Percentiles rank a stretch among this genome's conserved stretches.
Evolutionary conservation across 2,797 vertebrate genomes (phyloP).

Genomic region (Acanthurus leucopareius): DNA sequence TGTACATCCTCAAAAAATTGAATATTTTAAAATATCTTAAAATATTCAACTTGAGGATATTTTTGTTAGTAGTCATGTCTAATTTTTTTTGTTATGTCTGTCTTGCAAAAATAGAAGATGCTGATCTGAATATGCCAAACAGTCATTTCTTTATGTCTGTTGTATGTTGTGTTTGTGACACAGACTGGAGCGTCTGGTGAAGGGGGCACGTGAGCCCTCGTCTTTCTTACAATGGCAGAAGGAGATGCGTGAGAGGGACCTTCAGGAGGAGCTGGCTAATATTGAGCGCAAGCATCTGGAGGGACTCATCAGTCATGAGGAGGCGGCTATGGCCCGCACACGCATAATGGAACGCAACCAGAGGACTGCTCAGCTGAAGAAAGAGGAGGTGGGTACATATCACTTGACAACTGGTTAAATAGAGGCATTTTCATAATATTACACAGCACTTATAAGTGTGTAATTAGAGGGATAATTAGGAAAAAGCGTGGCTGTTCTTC

Average conservation of each 20-base stretch:
- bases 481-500: conserved; percentile 16
- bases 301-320: conserved; percentile 88
- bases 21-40: too few species aligned
- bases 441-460: conserved; percentile 13
- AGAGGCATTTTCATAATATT: conserved; percentile 6
- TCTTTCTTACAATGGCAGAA: conserved; percentile 91
- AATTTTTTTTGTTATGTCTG: background rate
- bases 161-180: conserved; percentile 23
- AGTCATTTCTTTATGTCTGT: background rate
- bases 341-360: conserved; percentile 87
- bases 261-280: conserved; percentile 84
- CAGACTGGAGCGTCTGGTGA: conserved; percentile 89
- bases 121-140: background rate
- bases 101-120: background rate
- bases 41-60: too few species aligned
- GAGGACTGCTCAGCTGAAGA: conserved; percentile 85
- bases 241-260: conserved; percentile 87
- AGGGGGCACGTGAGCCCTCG: conserved; percentile 86
- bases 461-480: background rate
- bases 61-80: background rate
- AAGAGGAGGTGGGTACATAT: conserved; percentile 88
- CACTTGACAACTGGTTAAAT: background rate
- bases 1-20: too few species aligned
- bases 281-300: conserved; percentile 85
- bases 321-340: conserved; percentile 87